A percentile compares a stretch with the other conserved stretches of the same genome.
These are phyloP conservation scores for Crenuchus spilurus DNA, from an alignment of 2,797 vertebrate species.

Conservation along the genomic window DNA sequence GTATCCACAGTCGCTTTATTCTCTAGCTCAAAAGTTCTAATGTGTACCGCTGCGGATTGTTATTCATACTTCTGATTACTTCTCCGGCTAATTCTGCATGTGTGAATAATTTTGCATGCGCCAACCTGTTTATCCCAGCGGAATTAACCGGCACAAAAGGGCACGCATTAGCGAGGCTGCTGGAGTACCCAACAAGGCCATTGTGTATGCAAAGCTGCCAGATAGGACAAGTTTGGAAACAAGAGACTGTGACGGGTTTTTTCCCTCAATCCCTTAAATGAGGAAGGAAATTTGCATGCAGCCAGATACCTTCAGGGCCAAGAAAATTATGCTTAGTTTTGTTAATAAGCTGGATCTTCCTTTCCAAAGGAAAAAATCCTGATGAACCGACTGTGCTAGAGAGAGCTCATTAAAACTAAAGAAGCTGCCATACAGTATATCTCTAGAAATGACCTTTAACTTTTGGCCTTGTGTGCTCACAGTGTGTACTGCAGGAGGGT, in stretches of 20 bases:
- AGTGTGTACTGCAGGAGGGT: not conserved
- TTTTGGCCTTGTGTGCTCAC: conserved; percentile 31
- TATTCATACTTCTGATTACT: conserved; percentile 77
- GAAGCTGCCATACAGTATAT: conserved; percentile 11
- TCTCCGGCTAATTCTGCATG: conserved; percentile 77
- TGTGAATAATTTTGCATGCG: conserved; percentile 72
- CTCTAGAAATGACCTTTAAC: conserved; percentile 35
- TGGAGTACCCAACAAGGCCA: conserved; percentile 69
- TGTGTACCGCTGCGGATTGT: conserved; percentile 70
- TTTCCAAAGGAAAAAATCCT: conserved; percentile 14
- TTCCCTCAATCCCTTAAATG: conserved; percentile 13
- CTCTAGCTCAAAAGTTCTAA: conserved; percentile 74
- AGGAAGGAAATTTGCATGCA: conserved; percentile 71
- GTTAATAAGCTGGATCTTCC: conserved; percentile 64
- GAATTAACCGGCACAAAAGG: conserved; percentile 75
- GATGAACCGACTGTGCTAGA: conserved; percentile 29
- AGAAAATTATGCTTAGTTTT: conserved; percentile 64
- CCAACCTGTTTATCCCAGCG: conserved; percentile 73
- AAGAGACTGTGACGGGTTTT: conserved; percentile 61
- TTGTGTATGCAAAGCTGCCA: conserved; percentile 76
- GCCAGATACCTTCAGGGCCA: conserved; percentile 50
- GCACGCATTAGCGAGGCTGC: conserved; percentile 74
- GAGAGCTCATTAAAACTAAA: conserved; percentile 46
- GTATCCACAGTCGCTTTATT: conserved; percentile 70
- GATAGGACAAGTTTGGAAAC: conserved; percentile 73